Evolutionary conservation across 1,140 invertebrate genomes (phyloP).

Genomic region (Octopus sinensis): DNA sequence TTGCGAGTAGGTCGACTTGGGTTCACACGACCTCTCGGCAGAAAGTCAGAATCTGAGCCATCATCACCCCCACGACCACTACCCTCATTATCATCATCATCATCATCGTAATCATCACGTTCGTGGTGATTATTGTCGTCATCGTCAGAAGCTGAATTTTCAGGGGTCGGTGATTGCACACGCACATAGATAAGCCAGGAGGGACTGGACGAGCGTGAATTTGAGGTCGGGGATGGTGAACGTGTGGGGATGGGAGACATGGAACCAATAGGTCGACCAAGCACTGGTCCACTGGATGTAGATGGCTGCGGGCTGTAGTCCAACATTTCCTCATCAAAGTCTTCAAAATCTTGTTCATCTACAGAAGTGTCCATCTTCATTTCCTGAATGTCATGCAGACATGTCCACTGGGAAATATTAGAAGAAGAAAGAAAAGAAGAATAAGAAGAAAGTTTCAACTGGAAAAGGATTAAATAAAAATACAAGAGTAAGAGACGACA

Average conservation of each 20-base stretch:
- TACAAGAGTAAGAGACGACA: no score
- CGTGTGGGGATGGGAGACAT: slow-evolving; percentile 1
- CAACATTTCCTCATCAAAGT: slow-evolving; percentile 9
- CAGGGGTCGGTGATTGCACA: background rate
- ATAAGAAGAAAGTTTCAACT: background rate
- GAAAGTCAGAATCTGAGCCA: background rate
- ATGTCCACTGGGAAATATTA: slow-evolving; percentile 73
- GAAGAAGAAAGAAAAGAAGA: slow-evolving; percentile 1
- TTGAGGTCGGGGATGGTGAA: slow-evolving; percentile 15
- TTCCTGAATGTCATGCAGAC: slow-evolving; percentile 84
- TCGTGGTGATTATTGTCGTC: background rate
- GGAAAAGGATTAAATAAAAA: background rate
- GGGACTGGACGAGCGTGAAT: background rate
- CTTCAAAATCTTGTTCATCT: slow-evolving; percentile 13
- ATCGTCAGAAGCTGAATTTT: slow-evolving; percentile 15
- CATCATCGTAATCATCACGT: slow-evolving; percentile 16
- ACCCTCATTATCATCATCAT: slow-evolving; percentile 8
- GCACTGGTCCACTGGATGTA: background rate
- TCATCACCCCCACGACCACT: slow-evolving; percentile 15
- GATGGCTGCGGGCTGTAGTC: background rate
- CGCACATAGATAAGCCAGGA: background rate
- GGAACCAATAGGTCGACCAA: slow-evolving; percentile 10
- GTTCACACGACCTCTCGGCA: background rate
- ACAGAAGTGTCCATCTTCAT: background rate
- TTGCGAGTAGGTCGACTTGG: background rate